phyloP scores from a whole-genome alignment of 2,888 invertebrate species.

The Ligdia adustata region DNA sequence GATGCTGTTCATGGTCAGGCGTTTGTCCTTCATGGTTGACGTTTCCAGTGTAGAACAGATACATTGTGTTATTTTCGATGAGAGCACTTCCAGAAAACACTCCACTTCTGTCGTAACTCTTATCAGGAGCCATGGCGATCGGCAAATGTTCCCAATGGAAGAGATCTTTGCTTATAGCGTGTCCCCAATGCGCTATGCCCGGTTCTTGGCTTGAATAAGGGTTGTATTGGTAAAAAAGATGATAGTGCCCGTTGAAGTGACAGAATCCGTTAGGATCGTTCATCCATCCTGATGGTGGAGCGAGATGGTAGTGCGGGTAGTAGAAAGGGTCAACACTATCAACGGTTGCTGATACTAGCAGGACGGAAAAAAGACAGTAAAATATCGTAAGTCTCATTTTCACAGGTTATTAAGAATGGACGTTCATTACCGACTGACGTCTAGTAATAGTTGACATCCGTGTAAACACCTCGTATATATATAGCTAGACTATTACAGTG shows the following conservation, averaged over 20 bases:
- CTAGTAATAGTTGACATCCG: conserved; percentile 39
- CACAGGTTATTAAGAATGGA: neutral
- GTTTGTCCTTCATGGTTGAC: conserved; percentile 49
- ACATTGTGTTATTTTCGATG: conserved; percentile 59
- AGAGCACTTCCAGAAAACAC: conserved; percentile 79
- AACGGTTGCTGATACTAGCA: conserved; percentile 40
- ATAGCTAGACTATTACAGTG: conserved; percentile 11
- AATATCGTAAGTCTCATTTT: conserved; percentile 31
- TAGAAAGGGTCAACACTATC: conserved; percentile 44
- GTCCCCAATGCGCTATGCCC: conserved; percentile 78
- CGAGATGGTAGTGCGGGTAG: conserved; percentile 63
- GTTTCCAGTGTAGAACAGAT: conserved; percentile 69
- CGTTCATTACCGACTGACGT: conserved; percentile 18
- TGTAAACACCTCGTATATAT: conserved; percentile 15
- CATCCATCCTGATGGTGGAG: conserved; percentile 74
- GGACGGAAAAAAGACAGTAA: conserved; percentile 37
- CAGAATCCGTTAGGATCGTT: conserved; percentile 84
- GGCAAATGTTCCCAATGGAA: conserved; percentile 74
- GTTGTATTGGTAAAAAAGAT: conserved; percentile 79
- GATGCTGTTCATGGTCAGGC: conserved; percentile 57
- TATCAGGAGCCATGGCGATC: conserved; percentile 73
- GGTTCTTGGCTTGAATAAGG: conserved; percentile 61
- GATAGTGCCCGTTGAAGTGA: conserved; percentile 61
- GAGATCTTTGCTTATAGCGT: conserved; percentile 72
- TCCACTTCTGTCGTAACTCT: conserved; percentile 61